Percentiles rank a stretch among this genome's conserved stretches.
Evolutionary conservation across 2,888 invertebrate species (phyloP).

Genomic region (Himalopsyche kuldschensis): DNA sequence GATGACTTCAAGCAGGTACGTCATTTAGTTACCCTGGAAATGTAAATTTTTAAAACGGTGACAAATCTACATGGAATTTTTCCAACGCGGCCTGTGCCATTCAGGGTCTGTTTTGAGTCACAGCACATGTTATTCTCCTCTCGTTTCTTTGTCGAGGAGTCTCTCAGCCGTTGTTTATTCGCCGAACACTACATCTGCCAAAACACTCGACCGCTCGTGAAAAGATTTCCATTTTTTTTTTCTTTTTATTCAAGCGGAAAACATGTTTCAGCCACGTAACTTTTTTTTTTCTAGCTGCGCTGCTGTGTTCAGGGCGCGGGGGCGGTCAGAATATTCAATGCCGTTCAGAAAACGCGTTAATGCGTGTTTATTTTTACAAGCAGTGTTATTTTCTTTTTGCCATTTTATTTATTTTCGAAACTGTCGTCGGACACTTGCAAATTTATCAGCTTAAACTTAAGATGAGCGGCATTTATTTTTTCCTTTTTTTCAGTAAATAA

Average conservation of each 20-base stretch:
- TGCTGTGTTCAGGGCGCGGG: background rate
- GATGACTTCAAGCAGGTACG: too few species aligned
- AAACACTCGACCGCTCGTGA: slow-evolving; percentile 15
- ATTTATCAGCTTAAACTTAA: background rate
- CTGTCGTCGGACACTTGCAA: background rate
- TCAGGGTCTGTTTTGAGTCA: background rate
- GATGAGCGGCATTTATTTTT: too few species aligned
- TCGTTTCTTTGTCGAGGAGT: background rate
- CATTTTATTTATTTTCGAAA: background rate
- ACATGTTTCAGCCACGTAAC: background rate
- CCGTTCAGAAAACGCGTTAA: background rate
- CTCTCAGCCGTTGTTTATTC: slow-evolving; percentile 12
- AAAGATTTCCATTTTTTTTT: slow-evolving; percentile 13
- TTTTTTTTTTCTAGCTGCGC: background rate
- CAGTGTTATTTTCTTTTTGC: background rate
- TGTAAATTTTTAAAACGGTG: too few species aligned
- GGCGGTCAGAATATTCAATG: background rate
- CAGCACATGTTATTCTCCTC: slow-evolving; percentile 23
- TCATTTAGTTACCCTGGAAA: too few species aligned
- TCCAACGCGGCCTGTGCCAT: background rate
- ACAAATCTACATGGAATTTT: too few species aligned
- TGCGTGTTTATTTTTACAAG: background rate
- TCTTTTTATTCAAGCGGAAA: background rate
- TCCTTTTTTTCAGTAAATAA: background rate
- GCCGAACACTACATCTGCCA: slow-evolving; percentile 10